A percentile compares a stretch with the other conserved stretches of the same genome.
phyloP scores from a whole-genome alignment of 1,140 invertebrate genomes.

The Lepidurus packardi region DNA sequence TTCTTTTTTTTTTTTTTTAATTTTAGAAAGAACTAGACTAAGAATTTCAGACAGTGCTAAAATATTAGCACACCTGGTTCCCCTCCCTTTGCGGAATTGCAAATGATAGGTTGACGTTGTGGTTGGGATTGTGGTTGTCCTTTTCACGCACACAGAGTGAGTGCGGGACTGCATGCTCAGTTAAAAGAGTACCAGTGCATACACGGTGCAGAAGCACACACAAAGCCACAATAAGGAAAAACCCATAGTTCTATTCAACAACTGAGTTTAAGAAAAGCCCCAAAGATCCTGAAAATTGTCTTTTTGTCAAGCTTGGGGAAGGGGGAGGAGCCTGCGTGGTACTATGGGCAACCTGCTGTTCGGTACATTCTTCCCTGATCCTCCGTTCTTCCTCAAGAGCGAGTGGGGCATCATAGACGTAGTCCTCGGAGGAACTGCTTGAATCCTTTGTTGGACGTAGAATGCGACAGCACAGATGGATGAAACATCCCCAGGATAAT shows the following conservation, averaged over 20 bases:
- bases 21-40: background rate
- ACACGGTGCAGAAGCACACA: background rate
- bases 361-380: background rate
- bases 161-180: no score
- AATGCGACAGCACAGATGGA: conserved; percentile 18
- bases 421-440: background rate
- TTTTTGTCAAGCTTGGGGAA: background rate
- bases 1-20: background rate
- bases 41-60: background rate
- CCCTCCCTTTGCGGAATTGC: background rate
- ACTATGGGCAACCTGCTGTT: background rate
- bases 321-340: background rate
- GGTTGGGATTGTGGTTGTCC: background rate
- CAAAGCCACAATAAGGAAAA: conserved; percentile 9
- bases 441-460: background rate
- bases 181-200: background rate
- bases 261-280: background rate
- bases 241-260: conserved; percentile 16
- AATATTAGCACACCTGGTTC: background rate
- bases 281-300: conserved; percentile 19
- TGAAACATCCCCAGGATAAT: conserved; percentile 16
- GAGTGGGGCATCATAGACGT: background rate
- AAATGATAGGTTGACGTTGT: background rate
- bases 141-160: background rate
- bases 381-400: background rate